Evolutionary conservation across 1,140 invertebrate genomes (phyloP), one percentile per base, ranked within the genome.

Genomic region (Triops longicaudatus): DNA sequence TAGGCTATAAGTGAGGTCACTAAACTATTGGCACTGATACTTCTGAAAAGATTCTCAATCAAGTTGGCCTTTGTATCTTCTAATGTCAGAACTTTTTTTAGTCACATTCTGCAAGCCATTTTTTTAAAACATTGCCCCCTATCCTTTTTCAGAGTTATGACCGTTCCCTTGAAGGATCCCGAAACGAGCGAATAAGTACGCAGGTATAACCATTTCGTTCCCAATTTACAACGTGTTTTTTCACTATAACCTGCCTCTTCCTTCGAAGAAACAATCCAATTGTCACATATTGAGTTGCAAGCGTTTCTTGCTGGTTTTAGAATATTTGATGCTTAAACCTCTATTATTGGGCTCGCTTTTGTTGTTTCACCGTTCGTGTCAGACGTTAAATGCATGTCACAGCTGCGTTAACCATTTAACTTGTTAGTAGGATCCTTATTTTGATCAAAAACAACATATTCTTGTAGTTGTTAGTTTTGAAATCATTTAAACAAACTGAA

Each of bases 161-260:
- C 50, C 50, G 50, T 63, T 63, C 22, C 50, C 50, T 63, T 63
- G 50, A 63, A 63, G 50, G 50, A 63, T 17, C 50, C 50, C 14
- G 50, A 63, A 63, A 63, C 50, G 50, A 63, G 50, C 50, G 50
- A 63, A n/a, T 63, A 63, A 63, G 50, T 63, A 63, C 50, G 50
- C 50, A 63, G 50, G 50, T 63, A 63, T 63, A 63, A 63, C 31
- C 22, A 63, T 63, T 63, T 63, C 50, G 22, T 63, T 63, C 50
- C 50, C 50, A 17, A 63, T 63, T 63, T 63, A 17, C 50, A 63
- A 63, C n/a, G 50, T 63, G 50, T 63, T 63, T 63, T n/a, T 63
- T 63, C 22, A 63, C 50, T 63, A 63, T 63, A 63, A 63, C 50
- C 50, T 63, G 50, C 50, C 50, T 63, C 50, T 63, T 63, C 50